Evolutionary conservation across 2,113 vertebrate genomes (phyloP), one percentile per base, ranked within the genome.

Genomic region (Zosterops borbonicus): DNA sequence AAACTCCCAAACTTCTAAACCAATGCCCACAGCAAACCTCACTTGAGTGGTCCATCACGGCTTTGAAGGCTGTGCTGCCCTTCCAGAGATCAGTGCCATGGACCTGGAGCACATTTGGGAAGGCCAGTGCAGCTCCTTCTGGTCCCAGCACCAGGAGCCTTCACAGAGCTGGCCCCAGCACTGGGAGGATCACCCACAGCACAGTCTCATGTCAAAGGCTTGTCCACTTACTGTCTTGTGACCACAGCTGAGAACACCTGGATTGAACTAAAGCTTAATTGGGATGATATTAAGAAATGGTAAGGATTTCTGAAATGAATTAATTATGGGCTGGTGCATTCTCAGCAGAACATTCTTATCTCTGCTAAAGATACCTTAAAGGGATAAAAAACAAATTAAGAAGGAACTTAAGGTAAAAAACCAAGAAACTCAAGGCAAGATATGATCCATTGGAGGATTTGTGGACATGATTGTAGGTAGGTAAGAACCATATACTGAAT

Each of bases 331-430:
- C 53, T 73, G n/a, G 31, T 83, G 79, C 28, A 31, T 83, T 76
- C 63, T 62, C 19, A 42, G 65, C 77, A 89, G 47, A 92, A 85
- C 14, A 8, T 80, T 71, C 76, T 86, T 76, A 64, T 47, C 62
- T 93, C 63, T 56, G 62, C 44, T 93, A 2, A 80, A 92, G 76
- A 69, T 95, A 69, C 63, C 50, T 62, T 62, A 62, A 70, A n/a
- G 37, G 83, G 71, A 59, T 69, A 95, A 80, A 24, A 90, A 92
- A 74, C 13, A 28, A 58, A 58, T 73, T 71, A 88, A 68, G 33
- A 64, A 50, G 65, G 62, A 83, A 56, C 33, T 41, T 64, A 35
- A 68, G 27, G 19, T 75, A 56, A 87, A 95, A 39, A 39, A 35
- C 35, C 52, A 63, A 46, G 42, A 19, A 90, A 39, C 39, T 83